phyloP scores from a whole-genome alignment of 2,797 vertebrate genomes.

The Hafferia zeledoni region DNA sequence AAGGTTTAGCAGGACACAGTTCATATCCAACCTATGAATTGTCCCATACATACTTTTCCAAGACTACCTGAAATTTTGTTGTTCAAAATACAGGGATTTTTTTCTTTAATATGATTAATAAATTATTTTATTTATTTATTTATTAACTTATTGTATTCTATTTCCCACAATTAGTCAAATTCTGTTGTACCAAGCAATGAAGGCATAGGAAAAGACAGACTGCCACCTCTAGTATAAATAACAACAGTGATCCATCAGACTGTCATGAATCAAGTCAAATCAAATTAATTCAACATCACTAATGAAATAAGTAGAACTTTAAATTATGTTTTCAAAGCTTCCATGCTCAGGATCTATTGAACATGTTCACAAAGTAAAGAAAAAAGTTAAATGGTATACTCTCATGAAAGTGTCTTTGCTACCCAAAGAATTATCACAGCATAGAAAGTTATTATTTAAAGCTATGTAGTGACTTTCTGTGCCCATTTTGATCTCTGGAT shows the following conservation, averaged over 20 bases:
- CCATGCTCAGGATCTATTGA: neutral
- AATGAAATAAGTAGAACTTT: neutral
- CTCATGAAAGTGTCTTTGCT: neutral
- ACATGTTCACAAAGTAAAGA: neutral
- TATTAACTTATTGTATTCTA: neutral
- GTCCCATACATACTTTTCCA: neutral
- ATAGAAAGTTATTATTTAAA: neutral
- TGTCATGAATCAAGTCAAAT: conserved; percentile 13
- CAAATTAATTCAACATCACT: neutral
- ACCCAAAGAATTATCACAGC: neutral
- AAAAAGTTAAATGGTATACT: neutral
- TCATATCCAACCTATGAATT: neutral
- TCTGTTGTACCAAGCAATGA: neutral
- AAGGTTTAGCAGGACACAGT: neutral
- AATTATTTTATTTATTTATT: neutral
- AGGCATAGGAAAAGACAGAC: neutral
- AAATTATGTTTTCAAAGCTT: neutral
- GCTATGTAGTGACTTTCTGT: neutral
- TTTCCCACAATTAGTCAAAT: neutral
- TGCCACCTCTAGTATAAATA: neutral
- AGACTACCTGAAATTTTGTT: neutral
- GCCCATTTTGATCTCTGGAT: neutral
- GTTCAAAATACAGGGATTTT: neutral
- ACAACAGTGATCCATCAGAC: conserved; percentile 12
- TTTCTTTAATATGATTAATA: neutral